Conservation (phyloP, 2,113 vertebrate species). For the rat (Rattus norvegicus) region DNA sequence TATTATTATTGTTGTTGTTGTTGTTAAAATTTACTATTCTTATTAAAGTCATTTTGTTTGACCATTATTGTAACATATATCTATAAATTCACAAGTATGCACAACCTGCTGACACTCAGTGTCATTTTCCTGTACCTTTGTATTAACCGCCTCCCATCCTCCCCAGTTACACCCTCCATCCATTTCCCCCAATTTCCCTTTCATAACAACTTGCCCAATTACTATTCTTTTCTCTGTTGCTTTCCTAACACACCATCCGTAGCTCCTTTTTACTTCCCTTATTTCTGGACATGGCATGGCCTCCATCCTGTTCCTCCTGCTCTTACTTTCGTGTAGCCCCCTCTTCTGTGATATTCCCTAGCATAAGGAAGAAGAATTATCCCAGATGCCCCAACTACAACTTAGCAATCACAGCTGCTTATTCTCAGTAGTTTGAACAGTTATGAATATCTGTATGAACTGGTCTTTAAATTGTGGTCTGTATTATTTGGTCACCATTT, state of each 20-base stretch:
- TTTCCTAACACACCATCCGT: background rate
- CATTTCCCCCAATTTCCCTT: background rate
- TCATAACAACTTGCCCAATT: no score
- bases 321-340: background rate
- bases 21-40: background rate
- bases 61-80: no score
- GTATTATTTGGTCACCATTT: constrained; percentile 10
- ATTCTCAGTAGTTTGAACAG: background rate
- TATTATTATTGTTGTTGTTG: no score
- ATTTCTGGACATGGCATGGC: background rate
- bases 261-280: background rate
- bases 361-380: background rate
- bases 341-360: background rate
- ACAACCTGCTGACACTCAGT: background rate
- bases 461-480: background rate
- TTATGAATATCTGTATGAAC: no score
- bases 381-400: background rate
- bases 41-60: background rate
- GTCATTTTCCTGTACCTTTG: background rate
- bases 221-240: background rate
- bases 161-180: background rate
- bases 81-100: background rate
- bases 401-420: background rate
- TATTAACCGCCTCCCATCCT: background rate
- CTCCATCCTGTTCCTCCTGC: background rate